These are phyloP conservation scores for Spizaetus ornatus DNA, from an alignment of 2,113 vertebrate species.

Conservation along the genomic window DNA sequence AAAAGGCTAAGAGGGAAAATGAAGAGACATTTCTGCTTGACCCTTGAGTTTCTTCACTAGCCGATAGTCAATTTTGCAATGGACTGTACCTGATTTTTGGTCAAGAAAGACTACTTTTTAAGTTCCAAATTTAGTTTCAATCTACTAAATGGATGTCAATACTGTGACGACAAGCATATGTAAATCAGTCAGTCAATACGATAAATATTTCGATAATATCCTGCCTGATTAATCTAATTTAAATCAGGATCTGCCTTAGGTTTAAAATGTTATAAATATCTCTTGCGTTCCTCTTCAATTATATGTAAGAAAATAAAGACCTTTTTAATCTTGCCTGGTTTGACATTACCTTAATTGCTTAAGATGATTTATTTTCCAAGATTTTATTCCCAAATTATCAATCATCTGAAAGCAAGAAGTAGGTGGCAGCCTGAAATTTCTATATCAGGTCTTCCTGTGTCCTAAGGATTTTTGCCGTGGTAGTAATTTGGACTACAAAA, in stretches of 20 bases:
- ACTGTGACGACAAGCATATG: not conserved
- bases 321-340: conserved; percentile 39
- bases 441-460: not conserved
- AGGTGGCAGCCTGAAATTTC: conserved; percentile 30
- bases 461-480: not conserved
- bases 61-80: not conserved
- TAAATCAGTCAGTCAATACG: not conserved
- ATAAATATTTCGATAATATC: conserved; percentile 8
- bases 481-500: not conserved
- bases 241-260: not conserved
- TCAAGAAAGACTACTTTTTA: not conserved
- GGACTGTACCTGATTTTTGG: not conserved
- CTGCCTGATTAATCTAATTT: conserved; percentile 15
- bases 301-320: conserved; percentile 38
- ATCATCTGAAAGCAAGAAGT: conserved; percentile 30
- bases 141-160: not conserved
- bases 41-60: not conserved
- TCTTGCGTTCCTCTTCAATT: conserved; percentile 26
- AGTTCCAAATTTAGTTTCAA: not conserved
- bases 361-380: conserved; percentile 42
- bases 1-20: not conserved
- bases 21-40: not conserved
- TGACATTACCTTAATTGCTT: conserved; percentile 40
- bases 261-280: conserved; percentile 29
- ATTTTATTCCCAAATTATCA: conserved; percentile 44